These are phyloP conservation scores for Chesias legatella DNA, from an alignment of 2,888 invertebrate species.

Conservation along the genomic window DNA sequence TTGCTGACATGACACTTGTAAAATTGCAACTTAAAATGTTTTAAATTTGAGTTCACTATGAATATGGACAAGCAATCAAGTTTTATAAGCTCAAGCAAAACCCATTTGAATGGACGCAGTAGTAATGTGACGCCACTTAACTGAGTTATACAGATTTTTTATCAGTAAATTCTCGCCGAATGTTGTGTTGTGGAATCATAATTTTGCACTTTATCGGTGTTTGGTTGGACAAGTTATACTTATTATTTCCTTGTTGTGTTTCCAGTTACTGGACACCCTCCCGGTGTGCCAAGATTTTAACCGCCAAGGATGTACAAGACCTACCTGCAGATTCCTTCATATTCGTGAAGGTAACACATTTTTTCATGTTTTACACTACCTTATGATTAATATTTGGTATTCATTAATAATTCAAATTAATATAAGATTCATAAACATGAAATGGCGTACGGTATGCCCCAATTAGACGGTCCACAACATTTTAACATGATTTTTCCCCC, in stretches of 20 bases:
- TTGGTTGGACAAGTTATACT: conserved; percentile 46
- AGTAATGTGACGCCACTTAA: too few species aligned
- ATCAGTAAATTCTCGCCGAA: conserved; percentile 13
- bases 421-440: conserved; percentile 1
- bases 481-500: conserved; percentile 19
- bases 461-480: conserved; percentile 12
- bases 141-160: too few species aligned
- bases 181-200: conserved; percentile 44
- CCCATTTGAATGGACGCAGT: too few species aligned
- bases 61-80: too few species aligned
- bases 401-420: not conserved
- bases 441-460: not conserved
- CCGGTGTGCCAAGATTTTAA: conserved; percentile 99
- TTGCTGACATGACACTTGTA: too few species aligned
- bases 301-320: conserved; percentile 97
- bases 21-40: too few species aligned
- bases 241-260: conserved; percentile 64
- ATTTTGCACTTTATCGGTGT: conserved; percentile 43
- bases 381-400: conserved; percentile 1
- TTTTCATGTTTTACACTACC: conserved; percentile 6
- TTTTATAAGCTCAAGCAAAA: too few species aligned
- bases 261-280: conserved; percentile 99
- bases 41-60: too few species aligned
- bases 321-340: conserved; percentile 99
- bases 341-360: conserved; percentile 92